These are phyloP conservation scores for Scomberomorus guttatus DNA, from an alignment of 2,797 vertebrate species.

Conservation along the genomic window DNA sequence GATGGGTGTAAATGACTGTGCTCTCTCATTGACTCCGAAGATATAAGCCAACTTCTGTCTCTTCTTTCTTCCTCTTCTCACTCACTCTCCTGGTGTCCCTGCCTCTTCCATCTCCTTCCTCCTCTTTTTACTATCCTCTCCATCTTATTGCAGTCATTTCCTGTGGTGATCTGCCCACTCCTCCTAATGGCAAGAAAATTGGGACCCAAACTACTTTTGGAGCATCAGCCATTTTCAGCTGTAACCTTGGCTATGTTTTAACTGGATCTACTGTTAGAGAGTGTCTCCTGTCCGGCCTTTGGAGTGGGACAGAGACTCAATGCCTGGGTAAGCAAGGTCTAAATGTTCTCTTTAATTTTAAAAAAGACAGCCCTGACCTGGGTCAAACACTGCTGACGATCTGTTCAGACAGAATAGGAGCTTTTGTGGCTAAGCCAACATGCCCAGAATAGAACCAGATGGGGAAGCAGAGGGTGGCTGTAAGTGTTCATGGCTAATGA, in stretches of 20 bases:
- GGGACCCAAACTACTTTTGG: conserved; percentile 96
- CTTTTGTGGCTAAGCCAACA: conserved; percentile 31
- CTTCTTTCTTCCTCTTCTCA: conserved; percentile 46
- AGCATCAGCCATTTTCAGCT: conserved; percentile 97
- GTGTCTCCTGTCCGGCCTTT: conserved; percentile 96
- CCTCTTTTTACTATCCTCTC: conserved; percentile 49
- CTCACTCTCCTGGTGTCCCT: conserved; percentile 28
- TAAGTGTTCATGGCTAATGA: conserved; percentile 39
- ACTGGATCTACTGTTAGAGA: conserved; percentile 95
- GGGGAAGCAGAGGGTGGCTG: conserved; percentile 45
- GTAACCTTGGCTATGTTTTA: conserved; percentile 93
- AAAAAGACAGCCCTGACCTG: conserved; percentile 41
- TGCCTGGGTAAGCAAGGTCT: conserved; percentile 91
- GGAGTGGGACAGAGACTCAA: conserved; percentile 94
- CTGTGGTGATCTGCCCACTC: conserved; percentile 93
- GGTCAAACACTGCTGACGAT: conserved; percentile 35
- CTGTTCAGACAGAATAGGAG: conserved; percentile 37
- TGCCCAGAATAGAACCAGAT: conserved; percentile 56
- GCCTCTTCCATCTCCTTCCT: conserved; percentile 16
- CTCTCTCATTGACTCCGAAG: conserved; percentile 70
- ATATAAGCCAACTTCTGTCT: conserved; percentile 64
- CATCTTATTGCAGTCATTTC: conserved; percentile 91
- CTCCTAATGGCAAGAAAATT: conserved; percentile 98
- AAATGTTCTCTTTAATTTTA: conserved; percentile 51
- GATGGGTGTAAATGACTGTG: conserved; percentile 69